phyloP scores from a whole-genome alignment of 2,113 vertebrate genomes.

The Antechinus flavipes region DNA sequence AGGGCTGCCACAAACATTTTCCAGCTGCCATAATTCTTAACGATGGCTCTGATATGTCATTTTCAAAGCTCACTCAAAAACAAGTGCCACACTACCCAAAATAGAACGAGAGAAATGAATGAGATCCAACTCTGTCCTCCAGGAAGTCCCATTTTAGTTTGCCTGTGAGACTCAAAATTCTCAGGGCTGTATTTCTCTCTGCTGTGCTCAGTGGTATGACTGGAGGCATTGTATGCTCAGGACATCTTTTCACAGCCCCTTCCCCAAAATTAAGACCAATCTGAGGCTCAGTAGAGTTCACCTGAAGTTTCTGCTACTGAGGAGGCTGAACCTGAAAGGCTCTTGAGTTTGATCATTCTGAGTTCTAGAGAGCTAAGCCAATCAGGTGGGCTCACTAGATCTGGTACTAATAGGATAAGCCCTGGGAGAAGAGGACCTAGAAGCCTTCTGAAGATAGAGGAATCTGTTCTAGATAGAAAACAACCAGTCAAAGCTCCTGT shows the following conservation, averaged over 20 bases:
- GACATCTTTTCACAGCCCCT: background rate
- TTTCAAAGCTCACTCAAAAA: background rate
- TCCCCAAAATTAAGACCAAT: background rate
- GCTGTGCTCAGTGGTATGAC: background rate
- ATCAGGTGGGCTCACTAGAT: background rate
- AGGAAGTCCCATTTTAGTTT: background rate
- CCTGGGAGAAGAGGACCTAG: background rate
- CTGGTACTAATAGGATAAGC: background rate
- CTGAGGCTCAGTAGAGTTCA: background rate
- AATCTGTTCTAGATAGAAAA: background rate
- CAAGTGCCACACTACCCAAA: background rate
- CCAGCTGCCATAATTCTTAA: background rate
- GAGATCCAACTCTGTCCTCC: background rate
- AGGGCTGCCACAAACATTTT: too few species aligned
- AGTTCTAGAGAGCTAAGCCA: background rate
- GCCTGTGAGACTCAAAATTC: background rate
- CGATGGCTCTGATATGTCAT: background rate
- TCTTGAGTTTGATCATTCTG: background rate
- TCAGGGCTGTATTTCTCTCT: background rate
- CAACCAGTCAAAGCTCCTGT: too few species aligned
- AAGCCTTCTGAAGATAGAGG: background rate
- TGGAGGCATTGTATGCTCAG: background rate
- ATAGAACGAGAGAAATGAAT: background rate
- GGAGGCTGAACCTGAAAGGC: background rate
- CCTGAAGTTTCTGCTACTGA: background rate